Base-by-base conservation (phyloP, 2,888 invertebrate species). In the Cosmopolites sordidus region DNA sequence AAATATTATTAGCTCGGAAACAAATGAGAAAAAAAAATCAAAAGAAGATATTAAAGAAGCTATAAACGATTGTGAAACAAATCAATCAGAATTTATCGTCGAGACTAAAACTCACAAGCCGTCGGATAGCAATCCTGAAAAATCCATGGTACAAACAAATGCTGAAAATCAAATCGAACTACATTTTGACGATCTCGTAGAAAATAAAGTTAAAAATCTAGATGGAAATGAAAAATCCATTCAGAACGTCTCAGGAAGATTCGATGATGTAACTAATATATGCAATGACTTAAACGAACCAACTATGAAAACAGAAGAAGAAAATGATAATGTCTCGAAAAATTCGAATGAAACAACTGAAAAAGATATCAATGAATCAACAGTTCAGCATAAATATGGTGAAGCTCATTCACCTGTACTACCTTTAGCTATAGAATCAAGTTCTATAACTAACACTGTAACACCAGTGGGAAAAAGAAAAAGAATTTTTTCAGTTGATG, bases 401-500 rank as follows among this genome's bases (percentile, higher is more conserved):
- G 27, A 12, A 9, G 27, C 18, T 39, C 12, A 30, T 29, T n/a
- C n/a, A n/a, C n/a, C n/a, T n/a, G n/a, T n/a, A n/a, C n/a, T n/a
- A n/a, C 6, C 5, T 9, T 5, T 27, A 9, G n/a, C 33, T 9
- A 12, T 12, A 3, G 40, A 40, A 8, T 6, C 14, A 42, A 33
- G n/a, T 40, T 22, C 11, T 2, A 11, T 12, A 12, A 14, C 12
- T 16, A 12, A 3, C 11, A 18, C 33, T 1, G 11, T 39, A 16
- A 3, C 38, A 4, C 27, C 39, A 3, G 1, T 16, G 47, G 51
- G 54, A 40, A 53, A 51, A 48, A 41, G 54, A 33, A 57, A 48
- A 54, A 55, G 69, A 42, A 66, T 68, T 33, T 69, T 69, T 51
- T 69, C 69, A 1, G 69, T 69, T 1, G 69, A 69, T 48, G 69